Evolutionary conservation across 64 coral and sea anemone genomes (phyloP).

Genomic region (Trachythela sp.): DNA sequence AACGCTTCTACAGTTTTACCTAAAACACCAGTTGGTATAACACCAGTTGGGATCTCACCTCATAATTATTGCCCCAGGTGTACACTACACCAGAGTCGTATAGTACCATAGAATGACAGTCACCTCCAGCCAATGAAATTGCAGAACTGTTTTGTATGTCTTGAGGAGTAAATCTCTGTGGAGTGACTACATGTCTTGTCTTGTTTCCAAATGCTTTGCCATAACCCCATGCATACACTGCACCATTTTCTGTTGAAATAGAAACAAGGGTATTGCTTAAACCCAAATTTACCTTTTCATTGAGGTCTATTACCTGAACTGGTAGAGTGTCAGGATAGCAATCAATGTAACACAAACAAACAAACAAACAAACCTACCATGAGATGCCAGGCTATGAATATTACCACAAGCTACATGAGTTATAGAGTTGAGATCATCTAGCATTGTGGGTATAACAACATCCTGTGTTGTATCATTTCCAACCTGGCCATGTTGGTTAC

Average conservation of each 20-base stretch:
- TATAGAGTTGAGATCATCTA: constrained; percentile 52
- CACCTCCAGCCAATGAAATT: constrained; percentile 68
- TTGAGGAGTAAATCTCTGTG: constrained; percentile 31
- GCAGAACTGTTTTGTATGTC: constrained; percentile 3
- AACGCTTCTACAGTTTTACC: no score
- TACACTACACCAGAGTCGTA: constrained; percentile 51
- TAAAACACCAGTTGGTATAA: not conserved
- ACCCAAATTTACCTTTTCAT: no score
- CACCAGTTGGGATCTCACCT: constrained; percentile 32
- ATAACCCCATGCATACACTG: constrained; percentile 85
- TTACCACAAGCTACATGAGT: constrained; percentile 72
- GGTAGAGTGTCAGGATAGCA: not conserved
- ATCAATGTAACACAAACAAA: not conserved
- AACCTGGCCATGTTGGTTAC: constrained; percentile 80
- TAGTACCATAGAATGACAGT: constrained; percentile 86
- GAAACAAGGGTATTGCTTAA: not conserved
- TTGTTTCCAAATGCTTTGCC: constrained; percentile 85
- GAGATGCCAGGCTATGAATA: constrained; percentile 75
- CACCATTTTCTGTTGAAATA: constrained; percentile 53
- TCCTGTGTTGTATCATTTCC: constrained; percentile 61
- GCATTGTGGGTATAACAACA: constrained; percentile 55
- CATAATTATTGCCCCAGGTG: constrained; percentile 86
- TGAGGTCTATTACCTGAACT: no score
- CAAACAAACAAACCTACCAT: constrained; percentile 55
- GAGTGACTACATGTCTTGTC: constrained; percentile 49